Percentiles rank a stretch among this genome's conserved stretches.
Conservation (phyloP, 1,140 invertebrate genomes). For the Phocides pigmalion region DNA sequence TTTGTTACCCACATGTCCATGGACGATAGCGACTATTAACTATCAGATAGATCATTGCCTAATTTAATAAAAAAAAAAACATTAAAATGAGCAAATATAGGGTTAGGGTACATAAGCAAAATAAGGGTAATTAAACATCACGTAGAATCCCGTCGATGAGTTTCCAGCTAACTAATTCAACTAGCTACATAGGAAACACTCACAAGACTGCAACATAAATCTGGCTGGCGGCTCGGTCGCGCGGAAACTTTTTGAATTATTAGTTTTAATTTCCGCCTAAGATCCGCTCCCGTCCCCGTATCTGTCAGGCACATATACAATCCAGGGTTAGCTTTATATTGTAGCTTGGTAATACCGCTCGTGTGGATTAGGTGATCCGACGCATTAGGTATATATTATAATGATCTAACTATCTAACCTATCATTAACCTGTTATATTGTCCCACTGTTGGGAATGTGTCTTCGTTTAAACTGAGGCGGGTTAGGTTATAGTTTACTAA, state of each 20-base stretch:
- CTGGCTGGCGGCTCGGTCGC: constrained; percentile 77
- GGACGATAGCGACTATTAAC: too few species aligned
- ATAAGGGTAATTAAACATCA: constrained; percentile 18
- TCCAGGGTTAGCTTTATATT: constrained; percentile 46
- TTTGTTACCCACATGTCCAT: too few species aligned
- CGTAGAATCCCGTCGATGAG: constrained; percentile 8
- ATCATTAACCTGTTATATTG: too few species aligned
- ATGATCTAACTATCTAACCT: too few species aligned
- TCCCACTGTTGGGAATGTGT: too few species aligned
- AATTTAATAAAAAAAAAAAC: too few species aligned
- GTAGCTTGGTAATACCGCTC: not conserved
- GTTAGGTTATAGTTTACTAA: too few species aligned
- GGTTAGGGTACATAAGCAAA: too few species aligned
- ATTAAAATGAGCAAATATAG: too few species aligned
- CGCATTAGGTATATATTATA: not conserved
- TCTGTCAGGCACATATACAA: constrained; percentile 72
- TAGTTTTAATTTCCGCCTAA: constrained; percentile 84
- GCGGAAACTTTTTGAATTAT: constrained; percentile 84
- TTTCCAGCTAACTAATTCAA: constrained; percentile 46
- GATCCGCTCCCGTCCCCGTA: constrained; percentile 74
- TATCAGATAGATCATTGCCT: too few species aligned
- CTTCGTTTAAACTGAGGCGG: too few species aligned
- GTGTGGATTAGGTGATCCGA: constrained; percentile 11
- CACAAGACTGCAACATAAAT: constrained; percentile 79
- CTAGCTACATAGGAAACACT: constrained; percentile 62